phyloP scores from a whole-genome alignment of 2,888 invertebrate species.

The Nomada ferruginata region DNA sequence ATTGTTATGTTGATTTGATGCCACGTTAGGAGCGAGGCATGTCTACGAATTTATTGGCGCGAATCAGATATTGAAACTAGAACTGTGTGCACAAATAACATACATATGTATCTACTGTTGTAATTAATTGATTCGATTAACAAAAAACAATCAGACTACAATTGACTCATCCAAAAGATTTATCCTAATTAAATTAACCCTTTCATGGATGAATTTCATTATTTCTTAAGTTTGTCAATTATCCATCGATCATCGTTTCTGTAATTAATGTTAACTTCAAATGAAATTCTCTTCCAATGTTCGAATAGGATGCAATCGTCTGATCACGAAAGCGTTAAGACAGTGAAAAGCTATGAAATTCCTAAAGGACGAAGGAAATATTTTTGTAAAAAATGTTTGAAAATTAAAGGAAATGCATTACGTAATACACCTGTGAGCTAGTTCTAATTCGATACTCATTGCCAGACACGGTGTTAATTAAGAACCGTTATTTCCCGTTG shows the following conservation, averaged over 20 bases:
- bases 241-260: too few species aligned
- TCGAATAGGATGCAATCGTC: too few species aligned
- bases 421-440: neutral
- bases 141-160: neutral
- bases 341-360: neutral
- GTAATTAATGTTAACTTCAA: neutral
- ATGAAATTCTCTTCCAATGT: neutral
- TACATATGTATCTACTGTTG: neutral
- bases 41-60: conserved; percentile 52
- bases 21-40: conserved; percentile 50
- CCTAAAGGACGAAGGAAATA: neutral
- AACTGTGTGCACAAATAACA: neutral
- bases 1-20: conserved; percentile 69
- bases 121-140: neutral
- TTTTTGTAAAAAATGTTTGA: neutral
- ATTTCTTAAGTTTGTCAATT: too few species aligned
- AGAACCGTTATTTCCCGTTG: conserved; percentile 19
- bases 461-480: conserved; percentile 20
- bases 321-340: too few species aligned
- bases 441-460: neutral
- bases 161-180: neutral
- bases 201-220: too few species aligned
- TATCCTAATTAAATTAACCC: too few species aligned
- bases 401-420: neutral
- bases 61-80: conserved; percentile 41